phyloP scores from a whole-genome alignment of 2,888 invertebrate genomes.

The Drymonia ruficornis region DNA sequence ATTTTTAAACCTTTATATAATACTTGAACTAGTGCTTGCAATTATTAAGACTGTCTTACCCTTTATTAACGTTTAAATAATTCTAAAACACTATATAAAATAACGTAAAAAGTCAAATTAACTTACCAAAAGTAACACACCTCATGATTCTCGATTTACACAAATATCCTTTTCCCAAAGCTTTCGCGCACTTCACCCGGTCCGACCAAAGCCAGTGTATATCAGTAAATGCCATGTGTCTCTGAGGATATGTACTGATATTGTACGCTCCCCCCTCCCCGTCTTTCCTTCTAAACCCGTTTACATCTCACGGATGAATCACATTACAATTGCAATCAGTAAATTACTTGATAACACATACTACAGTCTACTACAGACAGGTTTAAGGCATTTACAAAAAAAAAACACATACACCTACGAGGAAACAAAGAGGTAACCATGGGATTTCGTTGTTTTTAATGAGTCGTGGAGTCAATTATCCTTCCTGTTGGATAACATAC shows the following conservation, averaged over 20 bases:
- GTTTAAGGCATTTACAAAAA: constrained; percentile 11
- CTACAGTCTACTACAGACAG: constrained; percentile 3
- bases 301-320: constrained; percentile 18
- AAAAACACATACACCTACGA: background rate
- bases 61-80: too few species aligned
- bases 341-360: background rate
- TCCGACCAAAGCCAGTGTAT: background rate
- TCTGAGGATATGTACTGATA: background rate
- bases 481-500: too few species aligned
- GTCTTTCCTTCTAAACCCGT: constrained; percentile 17
- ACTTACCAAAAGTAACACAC: constrained; percentile 18
- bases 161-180: constrained; percentile 1
- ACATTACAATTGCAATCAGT: background rate
- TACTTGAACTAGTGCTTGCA: too few species aligned
- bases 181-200: background rate
- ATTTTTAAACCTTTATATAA: too few species aligned
- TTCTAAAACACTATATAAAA: too few species aligned
- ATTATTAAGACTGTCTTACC: too few species aligned
- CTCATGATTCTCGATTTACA: constrained; percentile 21
- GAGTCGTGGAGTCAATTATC: too few species aligned
- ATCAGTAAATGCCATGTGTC: background rate
- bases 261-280: background rate
- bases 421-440: too few species aligned
- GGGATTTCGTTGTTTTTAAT: too few species aligned
- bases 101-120: too few species aligned